phyloP scores from a whole-genome alignment of 2,113 vertebrate genomes.

The Rhinopomastus cyanomelas region DNA sequence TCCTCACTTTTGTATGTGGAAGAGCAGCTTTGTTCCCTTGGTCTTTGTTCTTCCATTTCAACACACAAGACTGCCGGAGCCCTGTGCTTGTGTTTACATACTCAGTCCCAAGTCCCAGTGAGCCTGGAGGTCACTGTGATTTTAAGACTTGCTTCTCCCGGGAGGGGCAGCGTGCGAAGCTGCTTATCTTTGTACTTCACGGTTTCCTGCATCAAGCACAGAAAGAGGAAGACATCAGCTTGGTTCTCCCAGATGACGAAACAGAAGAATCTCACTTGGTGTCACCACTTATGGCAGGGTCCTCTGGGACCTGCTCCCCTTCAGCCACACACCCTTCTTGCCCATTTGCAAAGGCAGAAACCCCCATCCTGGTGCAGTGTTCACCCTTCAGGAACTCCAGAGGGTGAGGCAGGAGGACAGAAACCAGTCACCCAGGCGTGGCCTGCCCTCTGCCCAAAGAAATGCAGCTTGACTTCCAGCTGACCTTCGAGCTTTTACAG shows the following conservation, averaged over 20 bases:
- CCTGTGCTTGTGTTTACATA: background rate
- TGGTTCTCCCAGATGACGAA: background rate
- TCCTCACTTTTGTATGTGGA: background rate
- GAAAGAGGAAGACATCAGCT: background rate
- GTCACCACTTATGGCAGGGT: background rate
- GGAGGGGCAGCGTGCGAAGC: background rate
- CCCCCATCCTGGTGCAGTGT: background rate
- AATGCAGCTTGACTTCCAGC: constrained; percentile 56
- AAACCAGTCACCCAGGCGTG: background rate
- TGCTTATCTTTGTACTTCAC: background rate
- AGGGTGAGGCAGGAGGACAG: background rate
- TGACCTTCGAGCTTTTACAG: constrained; percentile 65
- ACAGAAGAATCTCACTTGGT: background rate
- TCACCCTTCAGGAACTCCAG: background rate
- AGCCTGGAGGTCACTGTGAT: background rate
- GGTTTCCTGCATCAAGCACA: background rate
- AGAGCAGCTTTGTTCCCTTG: background rate
- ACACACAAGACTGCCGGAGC: background rate
- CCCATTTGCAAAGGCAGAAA: background rate
- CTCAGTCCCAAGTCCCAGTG: background rate
- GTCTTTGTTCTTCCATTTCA: fast-evolving
- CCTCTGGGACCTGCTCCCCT: background rate
- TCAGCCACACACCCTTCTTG: too few species aligned
- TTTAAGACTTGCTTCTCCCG: background rate
- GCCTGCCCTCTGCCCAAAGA: background rate